phyloP scores from a whole-genome alignment of 2,888 invertebrate species.

The Caenorhabditis sp. region DNA sequence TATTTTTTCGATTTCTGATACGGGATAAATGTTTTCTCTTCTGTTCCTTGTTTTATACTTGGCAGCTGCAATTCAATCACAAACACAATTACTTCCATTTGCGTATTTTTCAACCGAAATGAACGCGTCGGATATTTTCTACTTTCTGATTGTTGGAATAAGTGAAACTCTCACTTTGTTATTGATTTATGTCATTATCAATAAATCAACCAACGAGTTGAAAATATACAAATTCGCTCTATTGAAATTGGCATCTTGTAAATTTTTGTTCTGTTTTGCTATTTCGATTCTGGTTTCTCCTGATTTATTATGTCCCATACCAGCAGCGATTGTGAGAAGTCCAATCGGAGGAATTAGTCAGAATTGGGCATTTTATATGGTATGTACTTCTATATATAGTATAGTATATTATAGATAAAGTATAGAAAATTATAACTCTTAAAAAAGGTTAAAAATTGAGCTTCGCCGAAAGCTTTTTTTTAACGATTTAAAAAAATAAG shows the following conservation, averaged over 20 bases:
- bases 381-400: no score
- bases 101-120: not conserved
- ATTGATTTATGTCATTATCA: conserved; percentile 20
- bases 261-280: conserved; percentile 19
- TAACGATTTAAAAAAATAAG: no score
- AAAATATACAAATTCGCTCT: conserved; percentile 19
- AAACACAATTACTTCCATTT: no score
- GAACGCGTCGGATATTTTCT: conserved; percentile 3
- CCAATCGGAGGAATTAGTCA: conserved; percentile 26
- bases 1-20: no score
- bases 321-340: conserved; percentile 19
- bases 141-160: conserved; percentile 6
- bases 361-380: conserved; percentile 15
- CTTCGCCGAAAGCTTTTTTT: no score
- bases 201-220: conserved; percentile 24
- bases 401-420: no score
- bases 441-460: no score
- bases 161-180: conserved; percentile 18
- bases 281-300: conserved; percentile 17
- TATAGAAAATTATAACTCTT: no score
- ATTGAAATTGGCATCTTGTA: conserved; percentile 24
- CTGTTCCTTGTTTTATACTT: no score
- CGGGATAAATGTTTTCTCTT: no score
- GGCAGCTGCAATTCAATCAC: not conserved
- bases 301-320: conserved; percentile 23